Percentiles rank a stretch among this genome's conserved stretches.
phyloP scores from a whole-genome alignment of 2,888 invertebrate genomes.

The Apodemia duryi region DNA sequence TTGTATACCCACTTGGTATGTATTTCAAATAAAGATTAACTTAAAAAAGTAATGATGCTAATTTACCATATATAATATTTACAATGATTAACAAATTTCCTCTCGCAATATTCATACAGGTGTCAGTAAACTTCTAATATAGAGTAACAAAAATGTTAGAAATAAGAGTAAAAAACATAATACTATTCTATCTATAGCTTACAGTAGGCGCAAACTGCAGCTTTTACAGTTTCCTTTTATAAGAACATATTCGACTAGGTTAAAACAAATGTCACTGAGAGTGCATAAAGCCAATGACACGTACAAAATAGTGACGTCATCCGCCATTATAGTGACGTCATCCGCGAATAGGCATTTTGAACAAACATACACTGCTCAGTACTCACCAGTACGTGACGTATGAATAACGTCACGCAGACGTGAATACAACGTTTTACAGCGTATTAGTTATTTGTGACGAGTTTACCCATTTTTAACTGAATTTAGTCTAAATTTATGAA shows the following conservation, averaged over 20 bases:
- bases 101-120: conserved; percentile 22
- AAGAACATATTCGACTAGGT: not conserved
- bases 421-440: too few relatives aligned
- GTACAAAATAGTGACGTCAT: not conserved
- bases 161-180: conserved; percentile 1
- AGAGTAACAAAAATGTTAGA: conserved; percentile 12
- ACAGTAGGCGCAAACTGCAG: not conserved
- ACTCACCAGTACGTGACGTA: too few relatives aligned
- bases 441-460: too few relatives aligned
- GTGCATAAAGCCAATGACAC: not conserved
- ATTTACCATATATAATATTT: too few relatives aligned
- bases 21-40: too few relatives aligned
- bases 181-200: not conserved
- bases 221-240: not conserved
- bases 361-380: too few relatives aligned
- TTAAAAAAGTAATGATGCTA: too few relatives aligned
- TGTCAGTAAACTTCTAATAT: conserved; percentile 8
- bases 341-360: not conserved
- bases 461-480: too few relatives aligned
- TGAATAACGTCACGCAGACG: too few relatives aligned
- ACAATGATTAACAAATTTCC: conserved; percentile 62
- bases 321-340: not conserved
- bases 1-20: too few relatives aligned
- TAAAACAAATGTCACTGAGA: not conserved
- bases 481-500: too few relatives aligned